Evolutionary conservation across 2,888 invertebrate genomes (phyloP).

Genomic region (Agrochola macilenta): DNA sequence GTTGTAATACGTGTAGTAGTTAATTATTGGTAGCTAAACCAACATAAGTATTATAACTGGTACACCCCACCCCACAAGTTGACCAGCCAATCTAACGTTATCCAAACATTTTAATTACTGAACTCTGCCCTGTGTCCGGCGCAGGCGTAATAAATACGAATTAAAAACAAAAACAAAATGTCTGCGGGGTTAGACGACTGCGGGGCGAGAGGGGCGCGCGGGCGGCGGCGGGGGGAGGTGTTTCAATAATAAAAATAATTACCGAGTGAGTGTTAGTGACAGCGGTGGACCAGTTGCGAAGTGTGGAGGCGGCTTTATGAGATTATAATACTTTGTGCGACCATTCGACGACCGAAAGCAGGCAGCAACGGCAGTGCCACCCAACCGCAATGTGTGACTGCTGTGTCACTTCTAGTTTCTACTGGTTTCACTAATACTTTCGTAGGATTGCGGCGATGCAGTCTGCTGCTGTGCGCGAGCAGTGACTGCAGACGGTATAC

Average conservation of each 20-base stretch:
- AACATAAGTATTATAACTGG: not conserved
- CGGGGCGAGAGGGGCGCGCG: conserved; percentile 42
- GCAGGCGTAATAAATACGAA: conserved; percentile 73
- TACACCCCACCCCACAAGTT: conserved; percentile 41
- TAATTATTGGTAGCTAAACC: not conserved
- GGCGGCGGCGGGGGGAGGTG: conserved; percentile 62
- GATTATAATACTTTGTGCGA: not conserved
- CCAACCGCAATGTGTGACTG: not conserved
- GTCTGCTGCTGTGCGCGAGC: too few relatives aligned
- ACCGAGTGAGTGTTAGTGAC: conserved; percentile 83
- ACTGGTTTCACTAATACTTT: too few relatives aligned
- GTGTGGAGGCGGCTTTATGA: conserved; percentile 69
- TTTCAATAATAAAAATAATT: conserved; percentile 81
- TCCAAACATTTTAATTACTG: conserved; percentile 56
- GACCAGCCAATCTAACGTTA: conserved; percentile 51
- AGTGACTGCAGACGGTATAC: too few relatives aligned
- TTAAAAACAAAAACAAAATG: conserved; percentile 74
- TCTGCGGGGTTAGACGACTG: conserved; percentile 51
- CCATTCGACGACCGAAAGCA: not conserved
- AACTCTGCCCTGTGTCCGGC: conserved; percentile 57
- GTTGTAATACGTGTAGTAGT: not conserved
- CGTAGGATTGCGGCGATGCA: too few relatives aligned
- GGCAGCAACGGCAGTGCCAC: too few relatives aligned
- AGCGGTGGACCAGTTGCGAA: conserved; percentile 61
- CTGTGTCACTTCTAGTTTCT: too few relatives aligned